phyloP scores from a whole-genome alignment of 2,113 vertebrate species.

The Festucalex cinctus region DNA sequence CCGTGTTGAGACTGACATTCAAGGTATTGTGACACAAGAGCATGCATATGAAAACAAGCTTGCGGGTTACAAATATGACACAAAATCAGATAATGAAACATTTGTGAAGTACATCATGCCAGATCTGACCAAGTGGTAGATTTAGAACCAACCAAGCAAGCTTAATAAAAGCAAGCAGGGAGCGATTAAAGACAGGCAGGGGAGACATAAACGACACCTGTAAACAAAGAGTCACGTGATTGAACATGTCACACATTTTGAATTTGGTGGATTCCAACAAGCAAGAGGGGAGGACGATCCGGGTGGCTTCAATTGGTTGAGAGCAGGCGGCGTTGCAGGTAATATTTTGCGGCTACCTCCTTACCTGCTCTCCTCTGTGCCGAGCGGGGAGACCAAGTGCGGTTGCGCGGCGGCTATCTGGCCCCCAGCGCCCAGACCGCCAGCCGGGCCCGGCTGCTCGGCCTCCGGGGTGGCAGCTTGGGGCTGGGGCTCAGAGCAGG shows the following conservation, averaged over 20 bases:
- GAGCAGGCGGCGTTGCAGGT: constrained; percentile 58
- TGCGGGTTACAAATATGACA: constrained; percentile 15
- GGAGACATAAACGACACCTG: constrained; percentile 16
- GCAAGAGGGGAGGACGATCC: constrained; percentile 37
- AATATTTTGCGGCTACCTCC: constrained; percentile 52
- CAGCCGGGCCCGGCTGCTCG: constrained; percentile 65
- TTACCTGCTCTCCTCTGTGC: constrained; percentile 88
- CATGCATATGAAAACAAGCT: constrained; percentile 29
- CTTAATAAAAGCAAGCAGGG: constrained; percentile 19
- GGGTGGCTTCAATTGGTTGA: constrained; percentile 64
- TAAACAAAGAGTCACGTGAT: constrained; percentile 26
- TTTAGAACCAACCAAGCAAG: constrained; percentile 14
- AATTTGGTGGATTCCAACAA: constrained; percentile 28
- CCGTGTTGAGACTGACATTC: not conserved
- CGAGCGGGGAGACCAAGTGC: constrained; percentile 68
- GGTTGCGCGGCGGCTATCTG: constrained; percentile 73
- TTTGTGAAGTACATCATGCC: constrained; percentile 32
- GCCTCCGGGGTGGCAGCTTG: constrained; percentile 67
- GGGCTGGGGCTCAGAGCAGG: constrained; percentile 46
- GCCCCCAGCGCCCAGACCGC: constrained; percentile 46
- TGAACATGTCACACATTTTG: not conserved
- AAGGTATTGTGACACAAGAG: no score
- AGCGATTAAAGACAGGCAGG: constrained; percentile 15
- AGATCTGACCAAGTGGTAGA: constrained; percentile 8
- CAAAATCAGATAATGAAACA: constrained; percentile 26